These are phyloP conservation scores for Scyliorhinus canicula DNA, from an alignment of 2,797 vertebrate genomes.

Conservation along the genomic window DNA sequence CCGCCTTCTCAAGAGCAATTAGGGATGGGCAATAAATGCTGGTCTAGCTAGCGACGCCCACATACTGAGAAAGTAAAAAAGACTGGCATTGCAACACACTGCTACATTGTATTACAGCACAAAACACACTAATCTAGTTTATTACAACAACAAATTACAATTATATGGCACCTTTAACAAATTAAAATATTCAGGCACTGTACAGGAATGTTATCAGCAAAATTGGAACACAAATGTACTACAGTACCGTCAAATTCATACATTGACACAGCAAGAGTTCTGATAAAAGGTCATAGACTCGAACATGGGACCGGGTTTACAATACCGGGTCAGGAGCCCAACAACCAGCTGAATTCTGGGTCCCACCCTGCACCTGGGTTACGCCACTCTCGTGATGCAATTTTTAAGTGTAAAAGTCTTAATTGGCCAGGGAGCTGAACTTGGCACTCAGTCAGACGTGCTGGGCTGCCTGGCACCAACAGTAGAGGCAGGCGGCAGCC, in stretches of 20 bases:
- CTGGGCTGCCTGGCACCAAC: background rate
- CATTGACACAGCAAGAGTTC: background rate
- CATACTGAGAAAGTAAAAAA: background rate
- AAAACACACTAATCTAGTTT: background rate
- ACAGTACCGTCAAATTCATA: background rate
- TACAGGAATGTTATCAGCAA: background rate
- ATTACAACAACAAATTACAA: background rate
- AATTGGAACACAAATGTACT: background rate
- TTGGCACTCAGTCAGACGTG: no score
- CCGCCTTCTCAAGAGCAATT: background rate
- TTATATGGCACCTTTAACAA: background rate
- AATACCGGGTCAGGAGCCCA: background rate
- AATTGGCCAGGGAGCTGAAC: background rate
- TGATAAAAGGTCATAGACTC: background rate
- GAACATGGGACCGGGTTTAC: background rate
- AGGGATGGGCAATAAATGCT: background rate
- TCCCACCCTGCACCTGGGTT: background rate
- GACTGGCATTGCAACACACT: background rate
- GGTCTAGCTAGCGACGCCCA: background rate
- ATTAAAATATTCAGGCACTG: background rate
- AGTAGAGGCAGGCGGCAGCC: background rate
- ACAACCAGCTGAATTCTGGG: background rate
- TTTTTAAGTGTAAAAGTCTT: background rate
- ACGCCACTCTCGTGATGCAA: background rate
- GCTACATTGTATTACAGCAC: no score